Evolutionary conservation across 2,113 vertebrate genomes (phyloP).

Genomic region (Cyprinodon tularosa): DNA sequence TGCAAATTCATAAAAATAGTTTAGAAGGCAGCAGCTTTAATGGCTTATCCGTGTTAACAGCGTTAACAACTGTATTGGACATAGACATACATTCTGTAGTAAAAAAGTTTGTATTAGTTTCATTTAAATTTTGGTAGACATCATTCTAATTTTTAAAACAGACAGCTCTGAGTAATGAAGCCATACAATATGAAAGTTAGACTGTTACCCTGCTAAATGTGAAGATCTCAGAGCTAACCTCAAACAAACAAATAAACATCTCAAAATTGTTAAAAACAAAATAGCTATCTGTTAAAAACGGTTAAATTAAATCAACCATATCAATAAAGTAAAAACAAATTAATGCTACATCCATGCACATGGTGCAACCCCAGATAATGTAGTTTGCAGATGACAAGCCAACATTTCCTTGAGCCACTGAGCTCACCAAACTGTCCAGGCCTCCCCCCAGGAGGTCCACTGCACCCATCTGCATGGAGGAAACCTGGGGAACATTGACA

Average conservation of each 20-base stretch:
- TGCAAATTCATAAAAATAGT: not conserved
- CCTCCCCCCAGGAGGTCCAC: conserved; percentile 97
- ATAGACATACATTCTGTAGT: too few species aligned
- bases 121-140: not conserved
- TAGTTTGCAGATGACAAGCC: too few species aligned
- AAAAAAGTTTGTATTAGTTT: not conserved
- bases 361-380: not conserved
- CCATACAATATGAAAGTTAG: not conserved
- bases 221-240: not conserved
- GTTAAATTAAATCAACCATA: not conserved
- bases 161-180: not conserved
- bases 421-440: conserved; percentile 93
- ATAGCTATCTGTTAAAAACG: not conserved
- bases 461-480: conserved; percentile 93
- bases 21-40: not conserved
- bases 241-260: not conserved
- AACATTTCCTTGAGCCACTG: not conserved
- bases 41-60: not conserved
- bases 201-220: not conserved
- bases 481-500: conserved; percentile 92
- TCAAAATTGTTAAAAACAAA: not conserved
- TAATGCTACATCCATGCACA: not conserved
- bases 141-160: too few species aligned
- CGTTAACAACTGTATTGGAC: too few species aligned
- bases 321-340: too few species aligned